Evolutionary conservation across 2,888 invertebrate species (phyloP).

Genomic region (Melanostoma mellinum): DNA sequence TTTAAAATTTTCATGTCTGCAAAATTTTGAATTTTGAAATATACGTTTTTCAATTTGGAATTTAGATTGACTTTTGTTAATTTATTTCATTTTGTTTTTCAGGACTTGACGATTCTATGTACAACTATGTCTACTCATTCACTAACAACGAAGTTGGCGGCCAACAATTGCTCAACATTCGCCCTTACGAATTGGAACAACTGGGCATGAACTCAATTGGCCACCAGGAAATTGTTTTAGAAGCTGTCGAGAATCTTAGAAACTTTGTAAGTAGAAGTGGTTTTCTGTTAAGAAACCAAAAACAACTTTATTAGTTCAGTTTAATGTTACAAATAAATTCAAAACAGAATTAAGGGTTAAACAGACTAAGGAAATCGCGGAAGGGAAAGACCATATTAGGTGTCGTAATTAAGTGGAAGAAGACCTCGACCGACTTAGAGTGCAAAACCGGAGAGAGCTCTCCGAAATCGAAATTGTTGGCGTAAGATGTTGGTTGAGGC

Average conservation of each 20-base stretch:
- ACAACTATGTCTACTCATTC: slow-evolving; percentile 91
- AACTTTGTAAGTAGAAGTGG: slow-evolving; percentile 88
- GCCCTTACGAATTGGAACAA: slow-evolving; percentile 94
- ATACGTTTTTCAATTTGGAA: slow-evolving; percentile 32
- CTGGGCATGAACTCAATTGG: slow-evolving; percentile 93
- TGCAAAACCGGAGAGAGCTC: no score
- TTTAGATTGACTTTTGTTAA: slow-evolving; percentile 30
- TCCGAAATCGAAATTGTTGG: no score
- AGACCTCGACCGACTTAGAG: no score
- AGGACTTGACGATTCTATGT: slow-evolving; percentile 84
- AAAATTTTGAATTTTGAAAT: slow-evolving; percentile 24
- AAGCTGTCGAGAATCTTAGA: slow-evolving; percentile 94
- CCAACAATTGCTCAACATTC: slow-evolving; percentile 89
- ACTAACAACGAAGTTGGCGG: slow-evolving; percentile 91
- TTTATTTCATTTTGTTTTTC: slow-evolving; percentile 44
- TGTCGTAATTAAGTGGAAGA: no score
- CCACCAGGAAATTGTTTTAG: slow-evolving; percentile 95
- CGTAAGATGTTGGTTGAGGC: no score
- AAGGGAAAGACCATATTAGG: no score
- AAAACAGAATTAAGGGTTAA: no score
- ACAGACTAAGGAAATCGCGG: no score
- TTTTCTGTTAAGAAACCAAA: background rate
- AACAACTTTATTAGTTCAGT: no score
- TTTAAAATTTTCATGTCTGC: slow-evolving; percentile 37
- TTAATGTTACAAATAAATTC: no score